Evolutionary conservation across 2,888 invertebrate genomes (phyloP), one percentile per base, ranked within the genome.

Genomic region (Tachystola acroxantha): DNA sequence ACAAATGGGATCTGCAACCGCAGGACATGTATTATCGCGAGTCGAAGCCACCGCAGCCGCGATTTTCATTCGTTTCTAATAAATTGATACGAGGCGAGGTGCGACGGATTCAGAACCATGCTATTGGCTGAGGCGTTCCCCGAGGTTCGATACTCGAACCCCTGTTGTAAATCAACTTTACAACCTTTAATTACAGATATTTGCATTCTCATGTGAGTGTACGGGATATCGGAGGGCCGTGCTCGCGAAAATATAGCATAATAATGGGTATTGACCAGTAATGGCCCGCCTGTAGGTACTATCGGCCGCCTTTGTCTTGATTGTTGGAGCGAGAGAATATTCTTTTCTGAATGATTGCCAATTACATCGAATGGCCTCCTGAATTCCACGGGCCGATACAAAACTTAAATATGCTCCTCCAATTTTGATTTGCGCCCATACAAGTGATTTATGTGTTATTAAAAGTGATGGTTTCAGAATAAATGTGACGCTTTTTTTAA

Each of bases 171-270:
- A 86, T 86, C 85, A 86, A 82, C 78, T 86, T 86, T 86, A 86
- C 85, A 85, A 76, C 85, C 82, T 82, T 84, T 85, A 86, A 86
- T 86, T 86, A 85, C 85, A 86, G 75, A 84, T 82, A 85, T 86
- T 86, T 82, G 81, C 85, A 78, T 72, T 84, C 82, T 81, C 77
- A 80, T 81, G 77, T 71, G 74, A 78, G 73, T 61, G 79, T 72
- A 71, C 70, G 78, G 75, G 76, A 75, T 81, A 84, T 84, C 82
- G 75, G 75, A 75, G 81, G 77, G 81, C 75, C 62, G 80, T 64
- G 81, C 81, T 81, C 79, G 82, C 82, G 77, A 85, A 85, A 85
- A 85, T 84, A 86, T 86, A 78, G 82, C 76, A 79, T 86, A 86
- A 86, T 86, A 86, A 86, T 85, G 84, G 85, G 80, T 84, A 85